These are phyloP conservation scores for Zophobas morio DNA, from an alignment of 1,140 invertebrate genomes.

Conservation along the genomic window DNA sequence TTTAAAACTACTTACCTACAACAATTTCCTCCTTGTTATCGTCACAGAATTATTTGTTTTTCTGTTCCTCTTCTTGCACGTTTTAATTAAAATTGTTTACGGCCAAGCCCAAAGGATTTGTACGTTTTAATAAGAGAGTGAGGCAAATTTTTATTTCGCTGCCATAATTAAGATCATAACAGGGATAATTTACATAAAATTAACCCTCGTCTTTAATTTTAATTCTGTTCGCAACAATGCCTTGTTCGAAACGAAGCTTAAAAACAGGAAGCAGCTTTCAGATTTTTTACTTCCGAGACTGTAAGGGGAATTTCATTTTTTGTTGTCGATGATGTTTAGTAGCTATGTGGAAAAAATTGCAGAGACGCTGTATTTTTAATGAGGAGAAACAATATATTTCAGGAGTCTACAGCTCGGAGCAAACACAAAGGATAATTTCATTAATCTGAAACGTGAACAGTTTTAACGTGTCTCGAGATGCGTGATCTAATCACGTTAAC, in stretches of 20 bases:
- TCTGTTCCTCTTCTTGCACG: not conserved
- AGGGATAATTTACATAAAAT: constrained; percentile 32
- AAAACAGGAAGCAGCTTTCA: constrained; percentile 32
- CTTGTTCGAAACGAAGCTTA: not conserved
- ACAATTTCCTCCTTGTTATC: not conserved
- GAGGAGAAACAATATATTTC: constrained; percentile 29
- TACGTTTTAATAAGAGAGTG: constrained; percentile 10
- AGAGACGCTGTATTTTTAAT: constrained; percentile 26
- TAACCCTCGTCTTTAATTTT: constrained; percentile 39
- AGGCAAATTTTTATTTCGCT: constrained; percentile 26
- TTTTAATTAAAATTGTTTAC: constrained; percentile 38
- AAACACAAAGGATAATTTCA: constrained; percentile 33
- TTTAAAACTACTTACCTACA: constrained; percentile 17
- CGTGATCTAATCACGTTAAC: constrained; percentile 14
- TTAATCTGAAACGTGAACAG: constrained; percentile 37
- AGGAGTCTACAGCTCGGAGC: not conserved
- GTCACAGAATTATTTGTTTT: constrained; percentile 1
- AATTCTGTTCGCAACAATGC: constrained; percentile 20
- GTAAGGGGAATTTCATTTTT: constrained; percentile 5
- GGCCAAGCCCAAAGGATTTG: constrained; percentile 25
- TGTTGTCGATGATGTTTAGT: not conserved
- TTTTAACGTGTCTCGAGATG: constrained; percentile 25
- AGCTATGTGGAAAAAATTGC: not conserved
- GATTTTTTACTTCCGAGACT: constrained; percentile 4
- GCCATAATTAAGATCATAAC: constrained; percentile 35